phyloP scores from a whole-genome alignment of 92 coral and sea anemone species.

The Plumapathes pennacea region DNA sequence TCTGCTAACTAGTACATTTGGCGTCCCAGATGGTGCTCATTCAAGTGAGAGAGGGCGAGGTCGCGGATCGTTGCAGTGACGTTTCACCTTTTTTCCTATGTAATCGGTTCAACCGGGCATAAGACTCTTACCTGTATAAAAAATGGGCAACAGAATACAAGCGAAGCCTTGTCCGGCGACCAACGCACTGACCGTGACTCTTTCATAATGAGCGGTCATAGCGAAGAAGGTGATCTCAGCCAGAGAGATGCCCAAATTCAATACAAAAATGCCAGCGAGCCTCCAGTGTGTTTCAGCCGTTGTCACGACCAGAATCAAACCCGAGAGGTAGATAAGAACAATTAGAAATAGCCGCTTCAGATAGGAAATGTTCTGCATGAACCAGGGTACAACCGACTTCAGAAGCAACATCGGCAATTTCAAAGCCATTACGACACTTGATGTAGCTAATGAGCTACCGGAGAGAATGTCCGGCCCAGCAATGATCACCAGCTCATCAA shows the following conservation, averaged over 20 bases:
- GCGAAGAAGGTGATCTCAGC: slow-evolving; percentile 63
- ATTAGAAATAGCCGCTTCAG: slow-evolving; percentile 7
- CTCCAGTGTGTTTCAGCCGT: slow-evolving; percentile 12
- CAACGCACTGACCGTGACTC: slow-evolving; percentile 57
- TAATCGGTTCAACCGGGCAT: not conserved
- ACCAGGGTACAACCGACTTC: slow-evolving; percentile 58
- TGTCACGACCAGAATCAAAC: slow-evolving; percentile 26
- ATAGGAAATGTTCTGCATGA: slow-evolving; percentile 47
- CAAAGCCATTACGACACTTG: slow-evolving; percentile 46
- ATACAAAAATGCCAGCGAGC: slow-evolving; percentile 44
- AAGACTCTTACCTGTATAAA: slow-evolving; percentile 53
- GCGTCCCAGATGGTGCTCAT: no score
- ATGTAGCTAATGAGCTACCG: slow-evolving; percentile 51
- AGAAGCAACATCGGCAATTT: slow-evolving; percentile 47
- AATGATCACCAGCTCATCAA: slow-evolving; percentile 41
- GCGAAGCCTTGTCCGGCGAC: slow-evolving; percentile 71
- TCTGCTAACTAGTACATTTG: no score
- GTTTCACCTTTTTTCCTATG: not conserved
- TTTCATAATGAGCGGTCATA: slow-evolving; percentile 55
- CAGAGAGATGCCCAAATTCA: slow-evolving; percentile 45
- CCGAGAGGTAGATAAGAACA: slow-evolving; percentile 11
- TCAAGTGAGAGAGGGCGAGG: not conserved
- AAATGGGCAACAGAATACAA: slow-evolving; percentile 55
- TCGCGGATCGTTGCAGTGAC: not conserved
- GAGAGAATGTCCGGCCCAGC: slow-evolving; percentile 56